Evolutionary conservation across 1,140 invertebrate genomes (phyloP).

Genomic region (Zaprionus nigranus): DNA sequence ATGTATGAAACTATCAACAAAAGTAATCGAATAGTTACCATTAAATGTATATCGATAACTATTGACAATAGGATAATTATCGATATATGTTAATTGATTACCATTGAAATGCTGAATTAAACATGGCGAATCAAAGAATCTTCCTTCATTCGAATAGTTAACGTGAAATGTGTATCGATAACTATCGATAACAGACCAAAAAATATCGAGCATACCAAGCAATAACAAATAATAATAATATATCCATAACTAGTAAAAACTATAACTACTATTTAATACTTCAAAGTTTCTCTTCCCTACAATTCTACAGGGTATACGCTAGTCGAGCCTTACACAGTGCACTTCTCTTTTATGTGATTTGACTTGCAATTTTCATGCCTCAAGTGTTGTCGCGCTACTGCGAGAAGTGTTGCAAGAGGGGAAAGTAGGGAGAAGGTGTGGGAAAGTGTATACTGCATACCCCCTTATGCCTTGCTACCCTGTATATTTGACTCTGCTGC

Average conservation of each 20-base stretch:
- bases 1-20: too few species aligned
- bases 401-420: slow-evolving; percentile 5
- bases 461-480: slow-evolving; percentile 3
- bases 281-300: neutral
- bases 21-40: too few species aligned
- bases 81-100: neutral
- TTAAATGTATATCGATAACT: neutral
- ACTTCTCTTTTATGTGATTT: slow-evolving; percentile 45
- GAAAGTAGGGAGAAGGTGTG: slow-evolving; percentile 6
- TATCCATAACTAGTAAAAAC: too few species aligned
- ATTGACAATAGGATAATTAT: too few species aligned
- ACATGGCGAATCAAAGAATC: too few species aligned
- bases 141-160: too few species aligned
- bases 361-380: slow-evolving; percentile 56
- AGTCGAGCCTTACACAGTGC: neutral
- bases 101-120: neutral
- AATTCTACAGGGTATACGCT: neutral
- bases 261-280: neutral
- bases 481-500: slow-evolving; percentile 37
- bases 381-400: neutral
- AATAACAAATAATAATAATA: too few species aligned
- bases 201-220: too few species aligned
- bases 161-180: neutral
- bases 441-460: neutral
- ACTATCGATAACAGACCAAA: neutral